Conservation (phyloP, 2,888 invertebrate genomes). For the Hydraecia micacea region DNA sequence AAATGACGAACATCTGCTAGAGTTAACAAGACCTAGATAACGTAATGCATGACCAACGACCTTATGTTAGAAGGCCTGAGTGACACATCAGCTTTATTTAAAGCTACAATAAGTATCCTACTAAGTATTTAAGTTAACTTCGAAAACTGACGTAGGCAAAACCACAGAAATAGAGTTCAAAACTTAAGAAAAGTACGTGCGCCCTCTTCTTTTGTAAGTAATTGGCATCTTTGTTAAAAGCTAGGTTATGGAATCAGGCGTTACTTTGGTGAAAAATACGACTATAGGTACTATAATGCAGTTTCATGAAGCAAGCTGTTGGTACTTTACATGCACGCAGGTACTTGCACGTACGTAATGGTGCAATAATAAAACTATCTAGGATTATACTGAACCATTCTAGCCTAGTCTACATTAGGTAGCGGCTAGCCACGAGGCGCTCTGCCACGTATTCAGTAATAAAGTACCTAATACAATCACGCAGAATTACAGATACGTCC, state of each 20-base stretch:
- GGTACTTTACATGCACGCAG: not conserved
- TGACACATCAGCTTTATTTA: slow-evolving; percentile 6
- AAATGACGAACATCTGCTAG: slow-evolving; percentile 46
- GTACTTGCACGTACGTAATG: not conserved
- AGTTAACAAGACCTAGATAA: slow-evolving; percentile 43
- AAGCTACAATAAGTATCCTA: not conserved
- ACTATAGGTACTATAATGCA: not conserved
- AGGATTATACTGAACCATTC: not conserved
- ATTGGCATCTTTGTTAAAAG: not conserved
- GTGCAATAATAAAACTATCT: not conserved
- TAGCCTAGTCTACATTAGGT: not conserved
- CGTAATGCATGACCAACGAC: slow-evolving; percentile 30
- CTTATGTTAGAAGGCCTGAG: not conserved
- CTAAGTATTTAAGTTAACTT: not conserved
- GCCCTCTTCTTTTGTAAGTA: not conserved
- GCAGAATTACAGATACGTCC: not conserved
- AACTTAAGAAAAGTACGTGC: not conserved
- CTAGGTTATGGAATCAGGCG: not conserved
- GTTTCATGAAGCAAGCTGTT: not conserved
- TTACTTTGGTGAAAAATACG: not conserved
- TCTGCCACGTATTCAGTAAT: slow-evolving; percentile 14
- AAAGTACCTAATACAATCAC: slow-evolving; percentile 14
- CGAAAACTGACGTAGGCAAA: not conserved
- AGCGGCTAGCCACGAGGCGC: slow-evolving; percentile 5
- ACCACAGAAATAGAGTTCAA: not conserved